Conservation (phyloP, 2,113 vertebrate genomes). For the Turnix velox region DNA sequence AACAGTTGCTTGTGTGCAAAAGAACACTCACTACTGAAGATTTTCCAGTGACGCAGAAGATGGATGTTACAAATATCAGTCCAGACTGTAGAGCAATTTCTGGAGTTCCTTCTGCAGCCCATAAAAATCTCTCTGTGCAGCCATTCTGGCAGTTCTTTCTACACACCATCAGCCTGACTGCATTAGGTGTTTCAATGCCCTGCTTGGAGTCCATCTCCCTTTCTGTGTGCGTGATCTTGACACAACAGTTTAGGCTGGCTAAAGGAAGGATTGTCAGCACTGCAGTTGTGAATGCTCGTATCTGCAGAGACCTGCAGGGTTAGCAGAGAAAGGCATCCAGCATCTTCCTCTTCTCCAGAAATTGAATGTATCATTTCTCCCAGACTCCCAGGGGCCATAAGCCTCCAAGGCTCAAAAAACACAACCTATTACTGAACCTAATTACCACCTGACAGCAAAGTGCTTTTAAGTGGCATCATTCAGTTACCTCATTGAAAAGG, state of each 20-base stretch:
- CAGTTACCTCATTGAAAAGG: constrained; percentile 55
- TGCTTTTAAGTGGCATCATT: constrained; percentile 27
- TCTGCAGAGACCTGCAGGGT: constrained; percentile 53
- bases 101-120: not conserved
- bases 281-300: constrained; percentile 35
- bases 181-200: not conserved
- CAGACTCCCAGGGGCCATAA: constrained; percentile 52
- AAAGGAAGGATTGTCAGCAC: constrained; percentile 42
- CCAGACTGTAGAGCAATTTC: not conserved
- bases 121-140: not conserved
- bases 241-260: constrained; percentile 28
- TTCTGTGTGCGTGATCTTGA: constrained; percentile 1
- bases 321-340: constrained; percentile 50
- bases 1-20: not conserved
- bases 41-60: not conserved
- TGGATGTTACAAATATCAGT: constrained; percentile 8
- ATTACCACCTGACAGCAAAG: constrained; percentile 63
- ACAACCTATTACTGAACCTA: constrained; percentile 59
- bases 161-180: not conserved
- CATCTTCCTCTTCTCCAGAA: constrained; percentile 41
- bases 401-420: constrained; percentile 51
- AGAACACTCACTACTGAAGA: not conserved
- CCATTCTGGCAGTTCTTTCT: not conserved
- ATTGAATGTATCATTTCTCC: constrained; percentile 57
- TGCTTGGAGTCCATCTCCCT: constrained; percentile 8